Base-by-base conservation (phyloP, 1,140 invertebrate species). In the Phthorimaea operculella region DNA sequence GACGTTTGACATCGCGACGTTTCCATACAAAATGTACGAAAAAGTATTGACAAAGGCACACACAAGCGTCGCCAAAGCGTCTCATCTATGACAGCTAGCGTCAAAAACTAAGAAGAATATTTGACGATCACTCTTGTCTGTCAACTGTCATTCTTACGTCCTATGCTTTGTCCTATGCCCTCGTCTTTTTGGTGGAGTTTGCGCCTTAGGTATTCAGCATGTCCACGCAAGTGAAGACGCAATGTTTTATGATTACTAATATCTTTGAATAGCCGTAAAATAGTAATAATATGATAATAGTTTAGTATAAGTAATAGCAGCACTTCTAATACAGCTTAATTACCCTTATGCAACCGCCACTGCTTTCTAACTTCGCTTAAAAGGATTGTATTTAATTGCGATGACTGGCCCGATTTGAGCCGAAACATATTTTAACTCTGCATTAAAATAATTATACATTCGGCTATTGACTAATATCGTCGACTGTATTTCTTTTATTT, bases 371-470 rank as follows among this genome's bases (percentile, higher is more conserved):
- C 55, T 55, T 55, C 53, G 61, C 62, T 33, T 58, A 73, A 79
- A 77, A 78, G 74, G 75, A 77, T 79, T 79, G 72, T 68, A 62
- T 76, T 80, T 79, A 83, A 79, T 80, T 75, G 68, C 70, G 70
- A 76, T 83, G 79, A 83, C 79, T 83, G 57, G 76, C 61, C 65
- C 47, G 51, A 70, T 65, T 57, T 60, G 59, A 55, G 63, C 63
- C 60, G 57, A 74, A 76, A 71, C 69, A 68, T 71, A 63, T 76
- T 80, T 80, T 72, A 72, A 71, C 58, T 64, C 58, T 65, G 63
- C 72, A 79, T 83, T 83, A 80, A 71, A 59, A 79, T 83, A 83
- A 83, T 83, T 83, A 79, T 66, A 73, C 59, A 70, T 70, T 70
- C 62, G 62, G 64, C 12, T 49, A 51, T 39, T 51, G 52, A 53